Percentiles rank a stretch among this genome's conserved stretches.
phyloP scores from a whole-genome alignment of 1,140 invertebrate genomes.

The Eriosoma lanigerum region DNA sequence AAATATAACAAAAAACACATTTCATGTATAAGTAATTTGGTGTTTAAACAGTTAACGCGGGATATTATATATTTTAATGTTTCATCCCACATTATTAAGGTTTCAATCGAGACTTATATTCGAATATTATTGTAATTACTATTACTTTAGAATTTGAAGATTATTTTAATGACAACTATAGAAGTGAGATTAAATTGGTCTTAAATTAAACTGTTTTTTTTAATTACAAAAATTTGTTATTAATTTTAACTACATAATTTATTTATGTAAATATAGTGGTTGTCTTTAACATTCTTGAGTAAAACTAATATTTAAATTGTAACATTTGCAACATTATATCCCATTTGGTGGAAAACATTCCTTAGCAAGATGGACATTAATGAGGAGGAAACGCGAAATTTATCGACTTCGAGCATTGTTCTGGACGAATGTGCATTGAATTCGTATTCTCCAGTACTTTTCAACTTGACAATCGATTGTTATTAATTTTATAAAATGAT shows the following conservation, averaged over 20 bases:
- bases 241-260: slow-evolving; percentile 2
- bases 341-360: background rate
- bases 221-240: background rate
- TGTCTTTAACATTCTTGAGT: background rate
- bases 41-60: too few species aligned
- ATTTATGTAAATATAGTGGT: background rate
- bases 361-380: background rate
- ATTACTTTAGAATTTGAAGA: too few species aligned
- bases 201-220: too few species aligned
- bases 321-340: background rate
- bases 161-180: too few species aligned
- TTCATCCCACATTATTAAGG: too few species aligned
- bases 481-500: slow-evolving; percentile 17
- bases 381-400: background rate
- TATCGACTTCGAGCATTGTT: background rate
- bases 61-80: too few species aligned
- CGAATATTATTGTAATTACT: too few species aligned
- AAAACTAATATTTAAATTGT: background rate
- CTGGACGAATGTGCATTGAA: background rate
- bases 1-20: too few species aligned
- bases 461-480: background rate
- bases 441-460: background rate
- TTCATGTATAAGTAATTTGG: too few species aligned
- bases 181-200: too few species aligned
- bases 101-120: too few species aligned